Percentiles rank a stretch among this genome's conserved stretches.
Conservation (phyloP, 2,888 invertebrate genomes). For the Oegoconia quadripuncta region DNA sequence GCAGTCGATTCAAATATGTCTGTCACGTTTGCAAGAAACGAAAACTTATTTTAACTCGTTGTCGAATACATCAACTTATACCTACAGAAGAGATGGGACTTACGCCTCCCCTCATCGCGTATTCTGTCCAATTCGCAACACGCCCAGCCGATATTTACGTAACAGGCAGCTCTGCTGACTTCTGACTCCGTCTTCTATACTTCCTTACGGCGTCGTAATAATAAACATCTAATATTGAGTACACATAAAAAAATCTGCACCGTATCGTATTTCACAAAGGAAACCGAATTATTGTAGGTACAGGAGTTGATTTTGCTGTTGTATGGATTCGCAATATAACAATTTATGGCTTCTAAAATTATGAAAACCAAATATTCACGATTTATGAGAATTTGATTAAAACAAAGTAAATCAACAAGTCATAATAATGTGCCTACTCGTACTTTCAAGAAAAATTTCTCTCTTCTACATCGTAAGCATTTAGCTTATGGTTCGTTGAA, state of each 20-base stretch:
- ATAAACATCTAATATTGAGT: conserved; percentile 40
- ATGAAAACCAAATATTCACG: too few relatives aligned
- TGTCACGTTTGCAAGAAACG: conserved; percentile 38
- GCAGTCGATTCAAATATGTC: conserved; percentile 1
- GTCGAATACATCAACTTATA: conserved; percentile 58
- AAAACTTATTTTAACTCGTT: conserved; percentile 58
- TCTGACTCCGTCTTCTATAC: conserved; percentile 55
- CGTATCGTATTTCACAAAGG: conserved; percentile 24
- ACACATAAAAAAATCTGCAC: conserved; percentile 49
- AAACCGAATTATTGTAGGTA: conserved; percentile 34
- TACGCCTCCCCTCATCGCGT: conserved; percentile 69
- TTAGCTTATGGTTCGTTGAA: conserved; percentile 34
- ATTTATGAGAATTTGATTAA: not conserved
- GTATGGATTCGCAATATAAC: too few relatives aligned
- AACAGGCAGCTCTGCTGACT: conserved; percentile 67
- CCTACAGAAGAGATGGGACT: conserved; percentile 57
- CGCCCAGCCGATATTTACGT: conserved; percentile 74
- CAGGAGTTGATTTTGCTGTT: conserved; percentile 16
- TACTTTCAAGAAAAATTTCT: not conserved
- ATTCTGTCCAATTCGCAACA: conserved; percentile 73
- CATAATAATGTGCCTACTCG: too few relatives aligned
- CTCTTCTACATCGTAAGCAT: not conserved
- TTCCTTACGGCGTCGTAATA: conserved; percentile 40
- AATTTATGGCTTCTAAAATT: too few relatives aligned
- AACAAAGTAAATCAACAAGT: too few relatives aligned